Evolutionary conservation across 2,113 vertebrate species (phyloP).

Genomic region (Nymphicus hollandicus): DNA sequence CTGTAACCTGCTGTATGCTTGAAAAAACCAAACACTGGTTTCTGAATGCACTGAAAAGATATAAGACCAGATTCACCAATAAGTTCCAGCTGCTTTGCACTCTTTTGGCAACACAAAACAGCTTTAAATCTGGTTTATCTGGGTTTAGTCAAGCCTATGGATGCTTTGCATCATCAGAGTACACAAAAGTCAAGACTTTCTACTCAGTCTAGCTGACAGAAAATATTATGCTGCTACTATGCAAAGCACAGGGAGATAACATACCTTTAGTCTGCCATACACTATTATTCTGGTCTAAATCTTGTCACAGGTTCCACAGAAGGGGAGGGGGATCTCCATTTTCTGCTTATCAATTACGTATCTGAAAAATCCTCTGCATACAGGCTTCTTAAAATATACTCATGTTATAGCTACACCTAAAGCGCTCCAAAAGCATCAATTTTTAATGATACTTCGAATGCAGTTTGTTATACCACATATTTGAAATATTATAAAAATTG

Average conservation of each 20-base stretch:
- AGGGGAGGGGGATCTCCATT: background rate
- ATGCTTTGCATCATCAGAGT: background rate
- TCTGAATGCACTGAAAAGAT: background rate
- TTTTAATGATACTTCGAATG: conserved; percentile 6
- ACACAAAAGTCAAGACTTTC: background rate
- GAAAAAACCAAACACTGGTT: background rate
- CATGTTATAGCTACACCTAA: background rate
- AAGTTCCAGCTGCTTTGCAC: conserved; percentile 24
- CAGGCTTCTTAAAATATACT: background rate
- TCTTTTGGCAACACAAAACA: background rate
- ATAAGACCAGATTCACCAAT: background rate
- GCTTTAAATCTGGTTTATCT: background rate
- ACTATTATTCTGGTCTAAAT: background rate
- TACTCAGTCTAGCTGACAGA: background rate
- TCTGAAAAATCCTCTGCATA: background rate
- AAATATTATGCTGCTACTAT: background rate
- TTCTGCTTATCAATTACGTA: background rate
- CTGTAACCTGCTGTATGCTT: background rate
- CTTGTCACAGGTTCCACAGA: background rate
- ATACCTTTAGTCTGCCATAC: background rate
- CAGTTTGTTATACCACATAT: background rate
- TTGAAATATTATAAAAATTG: conserved; percentile 49
- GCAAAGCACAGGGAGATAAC: background rate
- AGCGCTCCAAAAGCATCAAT: background rate
- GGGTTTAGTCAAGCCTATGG: background rate